These are phyloP conservation scores for Anas bernieri DNA, from an alignment of 2,797 vertebrate genomes.

Conservation along the genomic window DNA sequence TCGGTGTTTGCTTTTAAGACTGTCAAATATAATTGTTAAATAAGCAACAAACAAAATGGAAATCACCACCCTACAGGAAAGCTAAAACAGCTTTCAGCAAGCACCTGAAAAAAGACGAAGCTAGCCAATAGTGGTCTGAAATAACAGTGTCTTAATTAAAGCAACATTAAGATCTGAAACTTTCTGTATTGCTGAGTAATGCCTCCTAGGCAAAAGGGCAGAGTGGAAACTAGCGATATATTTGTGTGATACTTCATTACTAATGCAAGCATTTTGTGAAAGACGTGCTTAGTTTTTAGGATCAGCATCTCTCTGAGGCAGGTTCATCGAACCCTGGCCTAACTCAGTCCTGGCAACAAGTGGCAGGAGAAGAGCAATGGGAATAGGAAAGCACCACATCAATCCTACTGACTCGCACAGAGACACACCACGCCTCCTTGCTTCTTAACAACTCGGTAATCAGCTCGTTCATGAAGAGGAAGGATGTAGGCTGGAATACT, in stretches of 20 bases:
- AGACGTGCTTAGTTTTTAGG: neutral
- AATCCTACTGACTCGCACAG: neutral
- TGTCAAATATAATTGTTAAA: conserved; percentile 57
- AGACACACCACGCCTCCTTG: neutral
- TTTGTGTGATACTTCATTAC: neutral
- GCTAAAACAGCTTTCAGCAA: conserved; percentile 29
- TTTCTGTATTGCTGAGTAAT: neutral
- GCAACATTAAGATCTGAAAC: neutral
- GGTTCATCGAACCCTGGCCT: neutral
- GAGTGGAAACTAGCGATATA: neutral
- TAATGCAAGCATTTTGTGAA: neutral
- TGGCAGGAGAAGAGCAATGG: neutral
- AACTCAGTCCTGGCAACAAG: neutral
- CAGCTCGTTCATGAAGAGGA: neutral
- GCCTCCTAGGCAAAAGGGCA: neutral
- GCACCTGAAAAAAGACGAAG: neutral
- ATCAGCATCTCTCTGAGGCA: neutral
- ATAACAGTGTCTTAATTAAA: neutral
- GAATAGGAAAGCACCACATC: neutral
- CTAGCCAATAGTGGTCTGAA: neutral
- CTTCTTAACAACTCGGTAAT: neutral
- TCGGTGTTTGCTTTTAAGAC: conserved; percentile 59
- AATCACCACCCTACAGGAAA: conserved; percentile 37
- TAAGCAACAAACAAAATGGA: conserved; percentile 51
- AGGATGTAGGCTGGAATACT: neutral